Percentiles rank a stretch among this genome's conserved stretches.
Conservation (phyloP, 2,113 vertebrate species). For the Herpetotheres cachinnans region DNA sequence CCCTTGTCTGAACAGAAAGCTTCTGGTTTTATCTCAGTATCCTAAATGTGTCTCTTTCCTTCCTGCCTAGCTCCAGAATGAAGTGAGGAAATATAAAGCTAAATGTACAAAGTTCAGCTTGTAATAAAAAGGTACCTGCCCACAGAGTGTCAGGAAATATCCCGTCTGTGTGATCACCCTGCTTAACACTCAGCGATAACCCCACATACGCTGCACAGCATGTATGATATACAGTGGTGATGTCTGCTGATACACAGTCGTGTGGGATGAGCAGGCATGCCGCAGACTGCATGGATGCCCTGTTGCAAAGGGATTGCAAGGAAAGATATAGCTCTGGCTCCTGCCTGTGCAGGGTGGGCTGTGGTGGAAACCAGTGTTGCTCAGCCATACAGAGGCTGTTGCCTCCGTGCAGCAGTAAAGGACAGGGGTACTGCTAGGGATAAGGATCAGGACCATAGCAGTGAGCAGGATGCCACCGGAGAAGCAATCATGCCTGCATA, state of each 20-base stretch:
- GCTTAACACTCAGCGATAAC: background rate
- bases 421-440: fast-evolving
- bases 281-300: fast-evolving
- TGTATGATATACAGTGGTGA: background rate
- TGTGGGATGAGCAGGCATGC: background rate
- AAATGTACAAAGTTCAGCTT: background rate
- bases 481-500: background rate
- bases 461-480: fast-evolving
- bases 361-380: background rate
- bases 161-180: fast-evolving
- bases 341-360: background rate
- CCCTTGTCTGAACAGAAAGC: background rate
- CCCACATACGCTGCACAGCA: background rate
- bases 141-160: background rate
- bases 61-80: background rate
- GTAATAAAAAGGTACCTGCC: background rate
- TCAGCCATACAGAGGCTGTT: background rate
- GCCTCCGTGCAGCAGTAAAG: background rate
- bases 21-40: background rate
- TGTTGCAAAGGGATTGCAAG: background rate
- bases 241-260: fast-evolving
- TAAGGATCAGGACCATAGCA: background rate
- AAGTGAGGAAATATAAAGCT: background rate
- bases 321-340: background rate
- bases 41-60: background rate